Base-by-base conservation (phyloP, 2,113 vertebrate species). In the Melozone crissalis region DNA sequence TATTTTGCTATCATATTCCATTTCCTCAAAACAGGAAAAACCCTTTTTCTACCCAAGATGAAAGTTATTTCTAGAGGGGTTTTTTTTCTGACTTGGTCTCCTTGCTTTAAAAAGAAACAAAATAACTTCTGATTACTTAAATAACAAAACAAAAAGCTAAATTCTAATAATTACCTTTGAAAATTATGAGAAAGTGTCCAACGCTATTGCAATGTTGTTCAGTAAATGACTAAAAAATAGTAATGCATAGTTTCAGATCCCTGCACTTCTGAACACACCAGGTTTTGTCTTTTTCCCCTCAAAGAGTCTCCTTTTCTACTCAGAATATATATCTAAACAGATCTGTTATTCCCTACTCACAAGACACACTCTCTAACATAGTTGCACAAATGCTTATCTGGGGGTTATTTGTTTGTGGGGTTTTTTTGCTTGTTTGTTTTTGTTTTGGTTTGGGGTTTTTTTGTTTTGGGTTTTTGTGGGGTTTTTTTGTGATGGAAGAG, bases 41-140 rank as follows among this genome's bases (percentile, higher is more conserved):
- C 6, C 19, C 39, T 44, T 93, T 37, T 67, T 27, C 77, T 74
- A 23, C 26, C 30, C 51, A 84, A 84, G 27, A 9, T 52, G 4
- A 58, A 65, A 83, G 16, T 26, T 68, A 52, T 18, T 78, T 46
- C 15, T n/a, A 54, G 15, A 69, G 5, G 2, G 1, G 0, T 0
- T 0, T 30, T 67, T 84, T 28, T 30, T 8, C 31, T 11, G 5
- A 71, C 55, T 67, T 75, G 44, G 33, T 37, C 37, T 47, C 23
- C 23, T 61, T 31, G 22, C 22, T 79, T 92, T 41, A 59, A 55
- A 76, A 90, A 75, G 3, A 81, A 75, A 44, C 12, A 69, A 89
- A 81, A 73, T 28, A 24, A 71, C 11, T 92, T 74, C 61, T 52
- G 21, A 55, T 33, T 23, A 7, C 18, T 46, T 59, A 35, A 75